phyloP scores from a whole-genome alignment of 2,888 invertebrate species.

The Dicycla oo region DNA sequence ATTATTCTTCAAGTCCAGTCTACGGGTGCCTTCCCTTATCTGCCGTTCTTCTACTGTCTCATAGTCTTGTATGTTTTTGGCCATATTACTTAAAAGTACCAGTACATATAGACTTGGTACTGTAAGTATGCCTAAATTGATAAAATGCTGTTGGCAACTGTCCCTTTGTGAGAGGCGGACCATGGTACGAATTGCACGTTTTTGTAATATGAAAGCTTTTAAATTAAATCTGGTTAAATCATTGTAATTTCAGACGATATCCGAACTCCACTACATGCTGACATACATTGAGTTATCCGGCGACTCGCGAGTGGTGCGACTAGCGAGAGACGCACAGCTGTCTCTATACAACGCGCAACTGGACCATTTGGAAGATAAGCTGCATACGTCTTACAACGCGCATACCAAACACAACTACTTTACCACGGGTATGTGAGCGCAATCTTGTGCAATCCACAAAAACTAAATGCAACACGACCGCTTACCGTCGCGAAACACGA shows the following conservation, averaged over 20 bases:
- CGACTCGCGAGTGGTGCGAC: slow-evolving; percentile 74
- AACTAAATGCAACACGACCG: background rate
- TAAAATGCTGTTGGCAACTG: too few relatives aligned
- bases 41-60: too few relatives aligned
- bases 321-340: slow-evolving; percentile 62
- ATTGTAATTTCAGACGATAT: slow-evolving; percentile 79
- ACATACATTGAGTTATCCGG: slow-evolving; percentile 82
- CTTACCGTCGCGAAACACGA: background rate
- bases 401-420: slow-evolving; percentile 65
- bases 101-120: too few relatives aligned
- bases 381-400: slow-evolving; percentile 73
- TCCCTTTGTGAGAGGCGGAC: too few relatives aligned
- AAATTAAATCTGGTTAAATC: background rate
- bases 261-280: slow-evolving; percentile 91
- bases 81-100: too few relatives aligned
- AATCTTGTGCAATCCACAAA: background rate
- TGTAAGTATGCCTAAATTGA: too few relatives aligned
- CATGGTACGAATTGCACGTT: too few relatives aligned
- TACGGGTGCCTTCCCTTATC: too few relatives aligned
- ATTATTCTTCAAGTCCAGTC: too few relatives aligned
- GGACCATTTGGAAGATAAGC: slow-evolving; percentile 85
- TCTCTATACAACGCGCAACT: slow-evolving; percentile 88
- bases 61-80: too few relatives aligned
- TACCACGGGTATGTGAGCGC: slow-evolving; percentile 60
- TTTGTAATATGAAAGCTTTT: too few relatives aligned